Percentiles rank a stretch among this genome's conserved stretches.
Conservation (phyloP, 2,113 vertebrate genomes). For the Heloderma charlesbogerti region DNA sequence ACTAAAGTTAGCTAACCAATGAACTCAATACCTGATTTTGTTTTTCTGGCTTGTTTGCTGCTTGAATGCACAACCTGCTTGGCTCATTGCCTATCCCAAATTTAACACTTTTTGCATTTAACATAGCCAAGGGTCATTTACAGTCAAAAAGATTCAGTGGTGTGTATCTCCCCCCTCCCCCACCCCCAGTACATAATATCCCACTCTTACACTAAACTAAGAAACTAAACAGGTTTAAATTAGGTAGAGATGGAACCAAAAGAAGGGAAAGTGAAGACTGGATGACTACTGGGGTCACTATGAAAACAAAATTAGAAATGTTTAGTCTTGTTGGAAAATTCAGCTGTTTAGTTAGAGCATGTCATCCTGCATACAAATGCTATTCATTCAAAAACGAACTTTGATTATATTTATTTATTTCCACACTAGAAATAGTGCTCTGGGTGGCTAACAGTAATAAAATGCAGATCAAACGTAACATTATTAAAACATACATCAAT, state of each 20-base stretch:
- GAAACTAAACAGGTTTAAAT: not conserved
- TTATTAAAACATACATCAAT: too few species aligned
- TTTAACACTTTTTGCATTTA: conserved; percentile 51
- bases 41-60: conserved; percentile 40
- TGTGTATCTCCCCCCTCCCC: not conserved
- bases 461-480: too few species aligned
- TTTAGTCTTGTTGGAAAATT: rapidly evolving
- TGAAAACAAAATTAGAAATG: not conserved
- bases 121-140: not conserved
- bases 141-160: not conserved
- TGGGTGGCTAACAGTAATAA: too few species aligned
- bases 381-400: not conserved
- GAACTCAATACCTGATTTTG: conserved; percentile 49
- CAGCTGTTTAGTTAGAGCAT: not conserved
- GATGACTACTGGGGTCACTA: not conserved
- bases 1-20: conserved; percentile 36
- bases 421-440: too few species aligned
- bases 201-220: not conserved
- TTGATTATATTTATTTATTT: not conserved
- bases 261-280: not conserved
- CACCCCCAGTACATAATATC: not conserved
- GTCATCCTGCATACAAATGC: not conserved
- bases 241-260: not conserved
- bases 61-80: not conserved
- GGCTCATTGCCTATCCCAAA: conserved; percentile 35